Evolutionary conservation across 2,113 vertebrate species (phyloP), one percentile per base, ranked within the genome.

Genomic region (Anser cygnoides): DNA sequence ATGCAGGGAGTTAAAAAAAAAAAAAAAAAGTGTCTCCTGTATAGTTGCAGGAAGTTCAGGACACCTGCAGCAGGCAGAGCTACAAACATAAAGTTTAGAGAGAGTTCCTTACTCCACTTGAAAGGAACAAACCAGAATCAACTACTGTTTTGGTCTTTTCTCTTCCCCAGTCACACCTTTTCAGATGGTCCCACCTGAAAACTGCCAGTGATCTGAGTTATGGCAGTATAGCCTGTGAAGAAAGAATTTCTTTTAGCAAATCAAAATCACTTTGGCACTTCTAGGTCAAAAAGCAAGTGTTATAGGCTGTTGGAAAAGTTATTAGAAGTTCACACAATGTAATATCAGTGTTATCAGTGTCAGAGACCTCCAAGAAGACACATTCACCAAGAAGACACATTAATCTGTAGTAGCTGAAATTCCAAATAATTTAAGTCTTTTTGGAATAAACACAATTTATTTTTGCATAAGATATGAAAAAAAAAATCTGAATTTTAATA

Each of bases 201-300:
- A 90, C 65, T 84, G 46, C 2, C 28, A 37, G 65, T 57, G 65
- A 68, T 92, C 61, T 94, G 72, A 87, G 93, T 81, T 68, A 67
- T 49, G 14, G 39, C n/a, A 89, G 78, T 81, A 59, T 5, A 93
- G 72, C 43, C 86, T 89, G 52, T 31, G 61, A 81, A 92, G 31
- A 88, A 92, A 72, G 31, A 77, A 66, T 57, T 76, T 84, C 54
- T 77, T 86, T 92, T 37, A 92, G 43, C 50, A 87, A 92, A 89
- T 86, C 46, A 78, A 89, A 94, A 92, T 75, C 44, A 63, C 41
- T 83, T 86, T 84, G 59, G 31, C 59, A 80, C 85, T 92, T 89
- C 54, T 75, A 49, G 80, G 92, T 95, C 94, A 95, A 95, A 94
- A 90, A 68, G 44, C 83, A 92, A 77, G n/a, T 74, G 44, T 66